Evolutionary conservation across 2,888 invertebrate species (phyloP), one percentile per base, ranked within the genome.

Genomic region (Eilema depressum): DNA sequence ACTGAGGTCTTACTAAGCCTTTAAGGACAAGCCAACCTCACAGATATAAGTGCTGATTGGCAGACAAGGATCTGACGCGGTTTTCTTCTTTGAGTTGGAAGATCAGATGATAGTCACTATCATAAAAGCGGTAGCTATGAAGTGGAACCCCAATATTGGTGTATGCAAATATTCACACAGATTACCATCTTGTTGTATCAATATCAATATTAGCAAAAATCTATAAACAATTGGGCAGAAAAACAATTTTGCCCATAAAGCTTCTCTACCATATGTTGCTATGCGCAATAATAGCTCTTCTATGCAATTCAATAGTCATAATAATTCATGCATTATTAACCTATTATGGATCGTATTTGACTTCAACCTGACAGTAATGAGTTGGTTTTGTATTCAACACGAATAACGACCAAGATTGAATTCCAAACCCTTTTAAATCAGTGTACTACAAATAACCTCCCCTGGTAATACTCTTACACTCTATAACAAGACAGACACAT

Each of bases 401-500:
- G 25, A 53, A 26, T 64, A 47, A 71, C 60, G 60, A n/a, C n/a
- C 41, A 57, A 61, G 30, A 63, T 37, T 11, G 17, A 59, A 65
- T 68, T 28, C 25, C 28, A 23, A 23, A 69, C 63, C 14, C 20
- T 65, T 65, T 65, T 11, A 60, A 63, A 28, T 20, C 53, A 33
- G 37, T 33, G 41, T 26, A 59, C 10, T 25, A 25, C n/a, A 69
- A 59, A 28, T 41, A 63, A 63, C 69, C 3, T 69, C 37, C 28
- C 53, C 57, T 57, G 20, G 26, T 57, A 63, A 59, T 28, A 25
- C 57, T 60, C 57, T 59, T 60, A 59, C 47, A 17, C 66, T 60
- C 30, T n/a, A 26, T 28, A 66, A 66, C 47, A 64, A 64, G 28
- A 37, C 28, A 37, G 68, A 68, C 41, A 53, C 26, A 70, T 53